phyloP scores from a whole-genome alignment of 2,797 vertebrate genomes.

The Sebastes wilsoni region DNA sequence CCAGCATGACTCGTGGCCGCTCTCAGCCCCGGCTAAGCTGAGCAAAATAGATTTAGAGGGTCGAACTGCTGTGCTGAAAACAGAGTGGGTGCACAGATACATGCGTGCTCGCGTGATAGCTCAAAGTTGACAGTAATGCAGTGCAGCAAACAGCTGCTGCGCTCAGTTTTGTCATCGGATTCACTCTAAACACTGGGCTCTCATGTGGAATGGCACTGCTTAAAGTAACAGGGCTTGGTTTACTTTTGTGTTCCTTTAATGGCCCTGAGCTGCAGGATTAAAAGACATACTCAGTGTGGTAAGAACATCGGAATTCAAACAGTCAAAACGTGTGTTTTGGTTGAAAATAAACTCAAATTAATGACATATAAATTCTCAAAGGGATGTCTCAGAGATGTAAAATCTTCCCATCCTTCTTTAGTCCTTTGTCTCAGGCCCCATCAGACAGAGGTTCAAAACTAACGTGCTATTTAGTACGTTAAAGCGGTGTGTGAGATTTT shows the following conservation, averaged over 20 bases:
- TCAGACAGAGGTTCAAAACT: neutral
- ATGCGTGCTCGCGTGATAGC: slow-evolving; percentile 47
- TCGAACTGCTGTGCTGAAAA: slow-evolving; percentile 44
- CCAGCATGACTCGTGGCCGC: neutral
- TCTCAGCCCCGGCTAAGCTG: neutral
- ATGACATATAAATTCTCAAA: neutral
- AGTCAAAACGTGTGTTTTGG: slow-evolving; percentile 39
- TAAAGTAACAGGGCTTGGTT: slow-evolving; percentile 49
- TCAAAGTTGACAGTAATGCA: slow-evolving; percentile 51
- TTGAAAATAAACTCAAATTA: slow-evolving; percentile 39
- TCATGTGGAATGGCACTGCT: slow-evolving; percentile 47
- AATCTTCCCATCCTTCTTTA: neutral
- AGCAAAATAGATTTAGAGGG: slow-evolving; percentile 38
- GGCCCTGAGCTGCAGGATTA: slow-evolving; percentile 37
- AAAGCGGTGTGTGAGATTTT: no score
- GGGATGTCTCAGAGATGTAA: slow-evolving; percentile 7
- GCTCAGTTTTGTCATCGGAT: slow-evolving; percentile 61
- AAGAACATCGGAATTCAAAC: slow-evolving; percentile 49
- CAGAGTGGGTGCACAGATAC: slow-evolving; percentile 33
- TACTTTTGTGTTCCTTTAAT: slow-evolving; percentile 25
- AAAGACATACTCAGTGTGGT: slow-evolving; percentile 10
- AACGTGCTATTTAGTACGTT: neutral
- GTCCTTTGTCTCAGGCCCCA: neutral
- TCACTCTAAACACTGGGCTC: slow-evolving; percentile 54
- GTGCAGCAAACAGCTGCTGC: slow-evolving; percentile 67